A percentile compares a stretch with the other conserved stretches of the same genome.
phyloP scores from a whole-genome alignment of 2,797 vertebrate genomes.

The Hafferia zeledoni region DNA sequence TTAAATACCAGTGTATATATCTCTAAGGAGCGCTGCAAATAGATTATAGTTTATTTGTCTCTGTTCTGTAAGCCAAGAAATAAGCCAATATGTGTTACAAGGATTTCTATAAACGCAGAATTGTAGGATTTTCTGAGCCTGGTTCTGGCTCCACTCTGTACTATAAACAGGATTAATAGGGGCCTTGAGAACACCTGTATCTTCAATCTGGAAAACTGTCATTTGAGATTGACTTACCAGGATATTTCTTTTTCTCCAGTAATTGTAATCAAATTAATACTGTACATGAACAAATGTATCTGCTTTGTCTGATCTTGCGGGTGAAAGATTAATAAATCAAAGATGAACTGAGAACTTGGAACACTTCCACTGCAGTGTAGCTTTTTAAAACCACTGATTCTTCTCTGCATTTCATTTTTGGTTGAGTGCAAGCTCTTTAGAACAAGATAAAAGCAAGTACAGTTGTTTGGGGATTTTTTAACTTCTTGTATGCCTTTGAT shows the following conservation, averaged over 20 bases:
- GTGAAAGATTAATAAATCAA: not conserved
- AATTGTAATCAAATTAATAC: not conserved
- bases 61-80: not conserved
- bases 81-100: not conserved
- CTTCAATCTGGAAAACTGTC: not conserved
- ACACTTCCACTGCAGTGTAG: not conserved
- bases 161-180: not conserved
- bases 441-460: not conserved
- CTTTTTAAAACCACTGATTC: not conserved
- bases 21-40: not conserved
- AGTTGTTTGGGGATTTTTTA: not conserved
- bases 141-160: not conserved
- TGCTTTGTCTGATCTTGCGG: not conserved
- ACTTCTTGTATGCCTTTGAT: not conserved
- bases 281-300: not conserved
- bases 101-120: not conserved
- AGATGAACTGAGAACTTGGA: not conserved
- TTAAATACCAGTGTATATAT: slow-evolving; percentile 1
- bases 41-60: slow-evolving; percentile 1
- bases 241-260: not conserved
- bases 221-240: not conserved
- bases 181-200: not conserved
- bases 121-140: not conserved
- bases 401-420: not conserved
- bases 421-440: not conserved